Evolutionary conservation across 2,797 vertebrate species (phyloP), one percentile per base, ranked within the genome.

Genomic region (Melanotaenia trifasciata): DNA sequence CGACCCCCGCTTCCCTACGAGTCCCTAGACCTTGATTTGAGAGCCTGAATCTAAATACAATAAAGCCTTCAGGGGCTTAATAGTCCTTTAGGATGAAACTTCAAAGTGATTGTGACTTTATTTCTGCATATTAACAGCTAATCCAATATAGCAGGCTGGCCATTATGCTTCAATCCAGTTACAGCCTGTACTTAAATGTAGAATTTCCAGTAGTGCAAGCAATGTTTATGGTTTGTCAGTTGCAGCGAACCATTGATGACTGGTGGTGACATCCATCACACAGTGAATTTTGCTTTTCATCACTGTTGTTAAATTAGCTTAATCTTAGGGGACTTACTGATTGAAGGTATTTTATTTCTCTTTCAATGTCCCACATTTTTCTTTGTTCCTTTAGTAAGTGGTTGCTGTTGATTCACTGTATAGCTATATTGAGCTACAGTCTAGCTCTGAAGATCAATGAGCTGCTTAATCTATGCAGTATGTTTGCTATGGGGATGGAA

Each of bases 81-180:
- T 84, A 80, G 78, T 81, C 64, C 67, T 76, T 64, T 70, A 66
- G 57, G 64, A 38, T n/a, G 35, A 73, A 80, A 76, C 64, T 75
- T 67, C 64, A 79, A 68, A 82, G 54, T 73, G 32, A 77, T 51
- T 68, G 64, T 77, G 78, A 68, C 33, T 76, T 79, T 70, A 65
- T 64, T 50, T 20, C 24, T 36, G 50, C 66, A 70, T 83, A 81
- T 68, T 76, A 79, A 74, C 40, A 73, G 53, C 81, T 72, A 89
- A 88, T 87, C 69, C 73, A 84, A 36, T 64, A 64, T 28, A 70
- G 59, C 45, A 12, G 26, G n/a, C 56, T 0, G 26, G 63, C 22
- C 5, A 28, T 36, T 36, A 58, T 32, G 62, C 35, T 68, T 33
- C 79, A 84, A 80, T 75, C 68, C 76, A 74, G 51, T 82, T 74